Percentiles rank a stretch among this genome's conserved stretches.
Conservation (phyloP, 2,113 vertebrate species). For the Panurus biarmicus region DNA sequence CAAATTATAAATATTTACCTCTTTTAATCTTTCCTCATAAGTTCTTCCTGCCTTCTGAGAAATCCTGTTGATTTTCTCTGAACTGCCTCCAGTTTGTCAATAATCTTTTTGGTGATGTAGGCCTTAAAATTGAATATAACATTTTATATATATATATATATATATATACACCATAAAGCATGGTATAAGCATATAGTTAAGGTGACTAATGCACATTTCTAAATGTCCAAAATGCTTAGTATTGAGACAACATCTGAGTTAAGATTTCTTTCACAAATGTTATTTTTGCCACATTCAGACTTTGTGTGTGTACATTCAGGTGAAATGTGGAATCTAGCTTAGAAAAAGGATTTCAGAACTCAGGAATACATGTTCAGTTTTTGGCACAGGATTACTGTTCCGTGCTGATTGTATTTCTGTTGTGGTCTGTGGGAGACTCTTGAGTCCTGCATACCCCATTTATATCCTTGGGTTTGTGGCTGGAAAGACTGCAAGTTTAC, state of each 20-base stretch:
- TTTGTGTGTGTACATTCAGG: neutral
- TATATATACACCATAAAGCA: neutral
- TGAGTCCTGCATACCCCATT: neutral
- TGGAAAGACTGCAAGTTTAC: neutral
- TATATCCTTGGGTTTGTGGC: neutral
- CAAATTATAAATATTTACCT: constrained; percentile 50
- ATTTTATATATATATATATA: neutral
- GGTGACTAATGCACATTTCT: neutral
- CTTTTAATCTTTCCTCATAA: constrained; percentile 45
- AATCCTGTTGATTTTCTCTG: constrained; percentile 25
- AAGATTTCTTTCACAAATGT: neutral
- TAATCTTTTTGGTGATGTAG: neutral
- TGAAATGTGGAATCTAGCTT: neutral
- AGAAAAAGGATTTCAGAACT: neutral
- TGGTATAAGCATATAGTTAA: neutral
- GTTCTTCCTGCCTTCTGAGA: constrained; percentile 50
- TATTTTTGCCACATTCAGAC: neutral
- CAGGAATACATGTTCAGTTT: neutral
- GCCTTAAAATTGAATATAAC: neutral
- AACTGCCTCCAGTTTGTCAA: constrained; percentile 52
- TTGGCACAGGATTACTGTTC: neutral
- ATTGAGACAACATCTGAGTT: neutral
- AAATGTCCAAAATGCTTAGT: neutral
- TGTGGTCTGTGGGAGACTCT: neutral
- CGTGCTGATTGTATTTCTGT: neutral